These are phyloP conservation scores for Orchesella flavescens DNA, from an alignment of 2,888 invertebrate species.

Conservation along the genomic window DNA sequence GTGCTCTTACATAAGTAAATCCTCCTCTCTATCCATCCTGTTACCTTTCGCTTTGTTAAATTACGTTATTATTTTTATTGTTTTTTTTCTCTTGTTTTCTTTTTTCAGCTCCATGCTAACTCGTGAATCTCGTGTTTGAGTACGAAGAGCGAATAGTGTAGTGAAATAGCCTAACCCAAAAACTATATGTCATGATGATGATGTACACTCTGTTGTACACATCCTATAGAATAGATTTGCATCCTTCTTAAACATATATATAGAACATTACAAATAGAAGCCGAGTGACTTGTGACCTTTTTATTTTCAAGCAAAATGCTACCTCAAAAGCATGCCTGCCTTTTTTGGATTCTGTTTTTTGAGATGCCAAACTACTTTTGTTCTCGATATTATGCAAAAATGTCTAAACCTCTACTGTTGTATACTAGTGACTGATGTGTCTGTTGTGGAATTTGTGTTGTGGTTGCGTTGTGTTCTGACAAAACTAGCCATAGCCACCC, in stretches of 20 bases:
- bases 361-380: neutral
- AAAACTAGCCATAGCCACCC: constrained; percentile 8
- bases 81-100: constrained; percentile 36
- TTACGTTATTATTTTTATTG: neutral
- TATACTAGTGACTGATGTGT: constrained; percentile 10
- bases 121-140: constrained; percentile 62
- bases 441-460: constrained; percentile 20
- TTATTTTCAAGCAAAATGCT: neutral
- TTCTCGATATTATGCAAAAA: neutral
- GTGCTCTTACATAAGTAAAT: no score
- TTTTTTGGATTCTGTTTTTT: constrained; percentile 11
- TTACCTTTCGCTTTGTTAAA: constrained; percentile 3
- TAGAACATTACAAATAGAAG: no score
- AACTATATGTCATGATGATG: neutral
- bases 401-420: neutral
- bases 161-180: neutral
- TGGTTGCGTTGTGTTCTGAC: neutral
- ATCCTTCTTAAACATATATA: no score
- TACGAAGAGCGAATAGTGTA: neutral
- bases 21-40: neutral
- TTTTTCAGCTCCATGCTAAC: constrained; percentile 63
- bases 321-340: neutral
- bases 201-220: neutral
- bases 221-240: neutral
- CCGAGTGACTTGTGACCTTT: no score